These are phyloP conservation scores for Camponotus fellah DNA, from an alignment of 2,888 invertebrate species.

Conservation along the genomic window DNA sequence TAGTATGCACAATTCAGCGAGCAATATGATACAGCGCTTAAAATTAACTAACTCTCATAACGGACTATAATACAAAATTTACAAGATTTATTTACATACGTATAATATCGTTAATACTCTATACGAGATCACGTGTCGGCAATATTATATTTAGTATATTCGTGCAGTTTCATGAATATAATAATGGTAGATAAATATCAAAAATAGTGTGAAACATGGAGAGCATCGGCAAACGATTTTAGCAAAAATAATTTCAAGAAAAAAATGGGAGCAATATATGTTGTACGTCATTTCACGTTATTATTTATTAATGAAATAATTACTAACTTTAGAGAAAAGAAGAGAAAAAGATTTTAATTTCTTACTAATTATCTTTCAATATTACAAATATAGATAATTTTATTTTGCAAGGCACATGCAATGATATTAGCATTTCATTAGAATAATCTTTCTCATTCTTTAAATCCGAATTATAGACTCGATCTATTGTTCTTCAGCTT, in stretches of 20 bases:
- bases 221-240: background rate
- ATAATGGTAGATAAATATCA: background rate
- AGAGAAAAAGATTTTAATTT: background rate
- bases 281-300: background rate
- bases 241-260: background rate
- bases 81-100: slow-evolving; percentile 70
- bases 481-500: background rate
- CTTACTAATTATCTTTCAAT: background rate
- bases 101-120: background rate
- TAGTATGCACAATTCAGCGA: slow-evolving; percentile 58
- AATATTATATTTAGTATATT: slow-evolving; percentile 19
- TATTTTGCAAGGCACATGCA: slow-evolving; percentile 1
- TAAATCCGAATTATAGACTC: background rate
- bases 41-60: slow-evolving; percentile 31
- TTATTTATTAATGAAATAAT: background rate
- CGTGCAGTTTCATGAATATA: background rate
- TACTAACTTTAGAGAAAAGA: background rate
- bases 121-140: slow-evolving; percentile 39
- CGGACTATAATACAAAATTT: slow-evolving; percentile 68
- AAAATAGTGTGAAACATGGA: background rate
- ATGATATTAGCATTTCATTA: background rate
- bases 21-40: slow-evolving; percentile 64
- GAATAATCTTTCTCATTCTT: background rate
- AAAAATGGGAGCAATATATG: background rate
- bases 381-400: background rate